Evolutionary conservation across 2,113 vertebrate genomes (phyloP).

Genomic region (Etheostoma spectabile): DNA sequence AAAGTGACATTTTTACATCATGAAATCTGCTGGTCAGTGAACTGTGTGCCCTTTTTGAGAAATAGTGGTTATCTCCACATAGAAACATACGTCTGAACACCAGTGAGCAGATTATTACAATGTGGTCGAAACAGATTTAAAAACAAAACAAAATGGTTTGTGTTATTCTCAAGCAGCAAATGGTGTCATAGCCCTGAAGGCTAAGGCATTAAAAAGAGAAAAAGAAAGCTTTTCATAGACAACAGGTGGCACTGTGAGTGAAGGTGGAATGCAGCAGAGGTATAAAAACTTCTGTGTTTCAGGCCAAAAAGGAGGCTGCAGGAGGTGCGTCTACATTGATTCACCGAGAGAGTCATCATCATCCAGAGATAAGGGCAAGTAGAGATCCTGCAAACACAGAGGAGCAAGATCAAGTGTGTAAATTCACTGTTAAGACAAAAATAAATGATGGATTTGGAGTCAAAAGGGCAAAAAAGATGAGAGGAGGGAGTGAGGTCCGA

Average conservation of each 20-base stretch:
- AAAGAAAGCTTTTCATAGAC: slow-evolving; percentile 59
- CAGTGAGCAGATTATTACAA: slow-evolving; percentile 19
- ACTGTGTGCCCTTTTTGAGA: slow-evolving; percentile 23
- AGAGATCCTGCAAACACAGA: slow-evolving; percentile 90
- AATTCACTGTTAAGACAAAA: neutral
- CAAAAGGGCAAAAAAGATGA: neutral
- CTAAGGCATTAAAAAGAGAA: slow-evolving; percentile 64
- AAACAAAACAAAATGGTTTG: slow-evolving; percentile 27
- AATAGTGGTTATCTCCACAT: slow-evolving; percentile 29
- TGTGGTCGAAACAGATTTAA: slow-evolving; percentile 23
- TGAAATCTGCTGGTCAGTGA: slow-evolving; percentile 41
- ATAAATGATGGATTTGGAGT: neutral
- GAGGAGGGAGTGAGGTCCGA: slow-evolving; percentile 34
- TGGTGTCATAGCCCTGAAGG: slow-evolving; percentile 60
- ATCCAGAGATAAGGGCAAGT: slow-evolving; percentile 97
- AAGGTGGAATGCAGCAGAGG: slow-evolving; percentile 68
- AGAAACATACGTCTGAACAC: slow-evolving; percentile 10
- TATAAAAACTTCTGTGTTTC: slow-evolving; percentile 68
- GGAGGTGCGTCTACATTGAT: slow-evolving; percentile 90
- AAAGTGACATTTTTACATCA: slow-evolving; percentile 36
- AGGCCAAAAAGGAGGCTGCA: slow-evolving; percentile 50
- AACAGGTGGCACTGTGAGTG: slow-evolving; percentile 71
- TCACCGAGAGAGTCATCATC: slow-evolving; percentile 96
- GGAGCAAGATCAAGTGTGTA: neutral
- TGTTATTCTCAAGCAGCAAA: slow-evolving; percentile 82